Evolutionary conservation across 2,113 vertebrate genomes (phyloP), one percentile per base, ranked within the genome.

Genomic region (Phrynosoma blainvillii): DNA sequence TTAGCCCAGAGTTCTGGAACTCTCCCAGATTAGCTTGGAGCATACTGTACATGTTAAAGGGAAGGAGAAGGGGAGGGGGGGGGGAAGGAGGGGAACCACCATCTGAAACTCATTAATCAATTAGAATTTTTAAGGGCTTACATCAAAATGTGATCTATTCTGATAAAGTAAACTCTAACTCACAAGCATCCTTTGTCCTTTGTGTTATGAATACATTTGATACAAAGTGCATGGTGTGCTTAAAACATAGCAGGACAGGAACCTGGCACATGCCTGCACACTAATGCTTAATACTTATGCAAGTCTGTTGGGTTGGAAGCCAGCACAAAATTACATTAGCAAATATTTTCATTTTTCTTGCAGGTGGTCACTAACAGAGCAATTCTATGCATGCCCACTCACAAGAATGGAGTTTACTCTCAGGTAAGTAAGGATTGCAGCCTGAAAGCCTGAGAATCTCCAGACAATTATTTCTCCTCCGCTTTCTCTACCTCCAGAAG

Each of bases 51-150:
- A 91, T 80, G 81, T 92, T 88, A 85, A 87, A 86, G 87, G 68
- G 25, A 84, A 91, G 89, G 87, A 92, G 87, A 56, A 40, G 40
- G 36, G 92, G 59, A 62, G 59, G 14, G 59, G 59, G 65, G 91
- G 86, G 90, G 86, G 88, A 82, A 40, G 84, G 84, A 92, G 79
- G 87, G 91, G 93, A 95, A 89, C 86, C 82, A 77, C 90, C 92
- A 95, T 93, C 89, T 94, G 93, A 96, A 94, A 95, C 84, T 92
- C 89, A 94, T 96, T 95, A 94, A 93, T 95, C 91, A 95, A 96
- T 90, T 95, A 93, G 90, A 93, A 89, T 95, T 93, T 95, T 94
- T 94, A 95, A 94, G 79, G n/a, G 86, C 88, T 96, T 95, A 92
- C 84, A 95, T 94, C 92, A 95, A 96, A 96, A 93, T 90, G 89